Base-by-base conservation (phyloP, 1,140 invertebrate genomes). In the Drosophila trapezifrons region DNA sequence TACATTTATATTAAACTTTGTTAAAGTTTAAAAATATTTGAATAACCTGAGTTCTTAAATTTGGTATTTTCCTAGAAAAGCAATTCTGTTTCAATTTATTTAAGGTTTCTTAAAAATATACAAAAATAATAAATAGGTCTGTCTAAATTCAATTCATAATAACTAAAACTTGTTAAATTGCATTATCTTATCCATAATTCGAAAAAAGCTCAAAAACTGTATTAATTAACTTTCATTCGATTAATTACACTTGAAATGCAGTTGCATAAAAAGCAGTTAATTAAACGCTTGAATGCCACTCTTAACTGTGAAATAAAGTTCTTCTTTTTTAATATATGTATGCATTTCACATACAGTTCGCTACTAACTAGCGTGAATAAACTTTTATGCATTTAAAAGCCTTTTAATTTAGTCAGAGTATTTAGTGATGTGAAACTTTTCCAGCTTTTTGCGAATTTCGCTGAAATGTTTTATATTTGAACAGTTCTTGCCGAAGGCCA, bases 391-490 rank as follows among this genome's bases (percentile, higher is more conserved):
- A 27, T 13, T 55, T 32, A 40, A 72, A 72, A 13, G 10, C n/a
- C 25, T 54, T 60, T 60, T 32, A 72, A 52, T 69, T 65, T 29
- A 55, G 63, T 49, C 65, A 5, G 22, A 37, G 37, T 45, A 38
- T 72, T 49, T 52, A 54, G 32, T 43, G 40, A 20, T 17, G 4
- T 17, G n/a, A 1, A 38, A 71, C 35, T 40, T 71, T 71, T 8
- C 22, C 29, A 27, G 20, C 25, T 40, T 15, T 65, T 43, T 35
- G n/a, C 22, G 9, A 70, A 55, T 27, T 55, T 43, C 49, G 18
- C 29, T 65, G 52, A 66, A 32, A 69, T 51, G 62, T 47, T 38
- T 70, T 45, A 46, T 52, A 52, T 70, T 71, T 46, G 15, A 71
- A 57, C 42, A 38, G 63, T 55, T 55, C 27, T 46, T 17, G 49